A percentile compares a stretch with the other conserved stretches of the same genome.
Evolutionary conservation across 2,888 invertebrate genomes (phyloP).

Genomic region (Corythucha ciliata): DNA sequence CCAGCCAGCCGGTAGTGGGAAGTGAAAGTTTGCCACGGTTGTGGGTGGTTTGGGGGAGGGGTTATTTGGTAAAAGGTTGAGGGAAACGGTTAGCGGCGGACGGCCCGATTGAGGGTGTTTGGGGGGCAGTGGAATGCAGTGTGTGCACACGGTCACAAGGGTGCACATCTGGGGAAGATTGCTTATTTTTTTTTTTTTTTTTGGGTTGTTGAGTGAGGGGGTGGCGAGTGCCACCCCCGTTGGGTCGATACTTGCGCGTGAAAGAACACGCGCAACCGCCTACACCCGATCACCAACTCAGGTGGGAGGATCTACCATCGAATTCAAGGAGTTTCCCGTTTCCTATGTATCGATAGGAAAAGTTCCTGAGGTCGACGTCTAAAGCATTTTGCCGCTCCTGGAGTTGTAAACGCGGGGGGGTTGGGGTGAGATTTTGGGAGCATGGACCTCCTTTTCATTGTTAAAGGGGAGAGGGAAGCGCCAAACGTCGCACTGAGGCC

Average conservation of each 20-base stretch:
- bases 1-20: too few relatives aligned
- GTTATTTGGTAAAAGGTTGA: too few relatives aligned
- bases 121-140: conserved; percentile 25
- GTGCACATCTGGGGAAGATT: conserved; percentile 23
- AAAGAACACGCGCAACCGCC: conserved; percentile 21
- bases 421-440: too few relatives aligned
- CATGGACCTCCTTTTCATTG: too few relatives aligned
- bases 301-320: neutral
- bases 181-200: too few relatives aligned
- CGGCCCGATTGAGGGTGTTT: too few relatives aligned
- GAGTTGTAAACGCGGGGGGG: neutral
- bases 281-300: conserved; percentile 21
- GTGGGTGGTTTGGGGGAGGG: too few relatives aligned
- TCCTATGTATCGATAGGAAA: conserved; percentile 20
- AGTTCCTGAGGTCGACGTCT: conserved; percentile 1
- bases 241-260: conserved; percentile 30
- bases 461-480: too few relatives aligned
- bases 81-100: too few relatives aligned
- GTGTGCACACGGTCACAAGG: too few relatives aligned
- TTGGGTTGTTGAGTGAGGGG: conserved; percentile 9
- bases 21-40: too few relatives aligned
- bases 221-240: neutral
- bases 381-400: neutral
- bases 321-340: conserved; percentile 9
- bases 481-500: too few relatives aligned